Base-by-base conservation (phyloP, 2,797 vertebrate genomes). In the Paguma larvata region DNA sequence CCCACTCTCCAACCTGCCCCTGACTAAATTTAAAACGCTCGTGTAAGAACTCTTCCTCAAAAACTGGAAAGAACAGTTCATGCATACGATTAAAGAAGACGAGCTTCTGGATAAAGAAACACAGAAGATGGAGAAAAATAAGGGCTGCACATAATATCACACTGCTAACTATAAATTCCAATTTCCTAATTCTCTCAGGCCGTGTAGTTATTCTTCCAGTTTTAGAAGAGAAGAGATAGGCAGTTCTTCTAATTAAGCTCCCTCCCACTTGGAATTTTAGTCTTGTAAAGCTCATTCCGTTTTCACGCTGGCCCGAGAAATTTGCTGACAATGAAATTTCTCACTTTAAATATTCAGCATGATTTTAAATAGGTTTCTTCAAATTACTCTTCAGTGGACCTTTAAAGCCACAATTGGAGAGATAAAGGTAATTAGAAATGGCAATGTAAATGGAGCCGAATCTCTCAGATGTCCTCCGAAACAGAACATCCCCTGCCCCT, bases 341-440 rank as follows among this genome's bases (percentile, higher is more conserved):
- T 87, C 53, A 75, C 78, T 96, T 97, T 83, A 95, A 98, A 96
- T 97, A 97, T 97, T 96, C 93, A 92, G 85, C 87, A 79, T 95
- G 92, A 97, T 94, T 97, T 97, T 90, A 97, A 97, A 97, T 92
- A 89, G 62, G 62, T 95, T 97, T 95, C 92, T 97, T 95, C 93
- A 96, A 98, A 97, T 96, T 96, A 94, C 73, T 97, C 98, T 98
- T 97, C 87, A 97, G 95, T 95, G 85, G 95, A 95, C 92, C 85
- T 97, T 97, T 95, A 94, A 97, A 97, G 53, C 34, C 87, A 95
- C 87, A 89, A 97, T 6, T 95, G 93, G 72, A 78, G 75, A 95
- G 93, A 98, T 89, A 97, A 96, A 98, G 70, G 94, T 97, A 97
- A 97, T 98, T 92, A 98, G 97, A 98, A 98, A 95, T 77, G 82